Conservation (phyloP, 1,140 invertebrate species). For the Drosophila subpulchrella region DNA sequence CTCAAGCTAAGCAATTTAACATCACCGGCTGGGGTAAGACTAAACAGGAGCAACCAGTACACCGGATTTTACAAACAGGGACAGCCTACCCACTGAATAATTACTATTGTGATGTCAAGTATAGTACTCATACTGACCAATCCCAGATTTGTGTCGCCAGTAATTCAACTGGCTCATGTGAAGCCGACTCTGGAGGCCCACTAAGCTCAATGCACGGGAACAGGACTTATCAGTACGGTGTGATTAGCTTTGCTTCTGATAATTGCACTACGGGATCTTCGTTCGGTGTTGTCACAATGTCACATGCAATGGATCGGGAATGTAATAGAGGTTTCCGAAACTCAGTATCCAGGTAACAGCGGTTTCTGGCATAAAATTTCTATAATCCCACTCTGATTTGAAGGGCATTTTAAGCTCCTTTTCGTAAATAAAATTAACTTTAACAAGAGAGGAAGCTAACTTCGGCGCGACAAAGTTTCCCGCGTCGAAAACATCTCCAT, state of each 20-base stretch:
- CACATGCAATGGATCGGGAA: background rate
- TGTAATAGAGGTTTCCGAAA: too few species aligned
- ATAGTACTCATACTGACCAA: background rate
- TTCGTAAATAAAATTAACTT: too few species aligned
- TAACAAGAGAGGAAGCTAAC: too few species aligned
- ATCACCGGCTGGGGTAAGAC: background rate
- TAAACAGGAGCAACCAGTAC: background rate
- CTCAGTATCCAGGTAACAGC: too few species aligned
- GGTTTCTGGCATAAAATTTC: too few species aligned
- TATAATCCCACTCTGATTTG: too few species aligned
- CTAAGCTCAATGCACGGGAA: background rate
- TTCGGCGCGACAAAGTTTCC: too few species aligned
- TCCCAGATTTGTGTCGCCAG: background rate
- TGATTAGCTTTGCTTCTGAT: background rate
- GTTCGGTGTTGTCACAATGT: background rate
- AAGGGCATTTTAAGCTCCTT: too few species aligned
- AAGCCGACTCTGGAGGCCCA: background rate
- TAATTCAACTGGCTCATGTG: background rate
- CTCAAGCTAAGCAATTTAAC: rapidly evolving
- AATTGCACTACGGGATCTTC: rapidly evolving
- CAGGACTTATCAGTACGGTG: background rate
- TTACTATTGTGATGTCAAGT: background rate
- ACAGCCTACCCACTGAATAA: background rate
- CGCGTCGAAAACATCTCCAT: too few species aligned
- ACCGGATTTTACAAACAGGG: background rate